phyloP scores from a whole-genome alignment of 2,797 vertebrate genomes.

The Botia almorhae region DNA sequence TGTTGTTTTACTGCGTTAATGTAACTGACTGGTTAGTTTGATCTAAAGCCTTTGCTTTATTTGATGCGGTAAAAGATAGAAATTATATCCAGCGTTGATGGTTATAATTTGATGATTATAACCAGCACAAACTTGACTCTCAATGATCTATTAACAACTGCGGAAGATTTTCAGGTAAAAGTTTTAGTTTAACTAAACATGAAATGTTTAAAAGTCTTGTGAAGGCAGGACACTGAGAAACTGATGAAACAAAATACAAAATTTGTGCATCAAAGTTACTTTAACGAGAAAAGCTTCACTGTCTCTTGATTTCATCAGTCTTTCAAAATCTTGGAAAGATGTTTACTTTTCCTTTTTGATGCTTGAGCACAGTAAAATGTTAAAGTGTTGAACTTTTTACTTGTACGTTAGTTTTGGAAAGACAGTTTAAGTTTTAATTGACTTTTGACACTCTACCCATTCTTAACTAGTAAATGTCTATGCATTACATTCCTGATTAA shows the following conservation, averaged over 20 bases:
- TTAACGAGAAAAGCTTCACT: background rate
- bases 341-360: background rate
- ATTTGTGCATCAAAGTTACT: background rate
- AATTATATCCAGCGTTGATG: background rate
- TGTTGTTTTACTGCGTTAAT: too few species aligned
- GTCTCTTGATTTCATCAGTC: conserved; percentile 3
- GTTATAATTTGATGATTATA: too few species aligned
- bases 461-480: background rate
- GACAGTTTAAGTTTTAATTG: background rate
- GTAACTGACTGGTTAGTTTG: too few species aligned
- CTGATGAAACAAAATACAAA: conserved; percentile 2
- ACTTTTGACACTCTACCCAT: background rate
- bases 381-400: background rate
- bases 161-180: background rate
- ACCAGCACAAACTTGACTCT: background rate
- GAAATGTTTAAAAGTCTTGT: background rate
- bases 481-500: background rate
- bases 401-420: background rate
- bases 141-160: background rate
- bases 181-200: background rate
- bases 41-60: too few species aligned
- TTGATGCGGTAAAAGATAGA: too few species aligned
- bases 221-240: background rate
- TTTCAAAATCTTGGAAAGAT: background rate
- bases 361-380: background rate